Conservation (phyloP, 2,888 invertebrate genomes). For the Flabesymbios commensalis region DNA sequence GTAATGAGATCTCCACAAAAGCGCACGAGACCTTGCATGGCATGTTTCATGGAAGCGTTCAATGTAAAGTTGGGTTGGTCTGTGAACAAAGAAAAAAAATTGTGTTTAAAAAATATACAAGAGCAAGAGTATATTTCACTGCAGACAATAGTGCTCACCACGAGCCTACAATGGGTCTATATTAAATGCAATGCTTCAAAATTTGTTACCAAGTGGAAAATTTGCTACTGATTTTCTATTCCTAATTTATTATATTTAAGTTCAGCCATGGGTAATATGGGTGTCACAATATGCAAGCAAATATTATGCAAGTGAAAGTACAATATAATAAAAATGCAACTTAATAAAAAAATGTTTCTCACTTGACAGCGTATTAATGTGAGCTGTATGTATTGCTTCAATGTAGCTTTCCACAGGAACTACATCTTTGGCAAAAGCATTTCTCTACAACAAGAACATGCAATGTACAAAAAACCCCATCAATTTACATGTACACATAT, state of each 20-base stretch:
- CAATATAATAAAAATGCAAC: no score
- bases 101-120: no score
- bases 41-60: constrained; percentile 70
- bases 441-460: constrained; percentile 64
- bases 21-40: constrained; percentile 70
- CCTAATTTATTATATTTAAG: no score
- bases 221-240: neutral
- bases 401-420: constrained; percentile 84
- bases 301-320: no score
- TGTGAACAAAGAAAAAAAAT: constrained; percentile 6
- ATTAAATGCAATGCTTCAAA: no score
- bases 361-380: constrained; percentile 71
- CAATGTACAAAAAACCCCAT: neutral
- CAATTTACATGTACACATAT: neutral
- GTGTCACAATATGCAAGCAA: no score
- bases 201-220: no score
- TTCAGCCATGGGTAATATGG: no score
- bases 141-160: neutral
- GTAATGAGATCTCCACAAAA: constrained; percentile 69
- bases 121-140: neutral
- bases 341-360: constrained; percentile 25
- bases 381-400: constrained; percentile 72
- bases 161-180: neutral
- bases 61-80: constrained; percentile 18
- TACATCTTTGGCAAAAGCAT: constrained; percentile 74